These are phyloP conservation scores for Rallus crepitans DNA, from an alignment of 2,797 vertebrate species.

Conservation along the genomic window DNA sequence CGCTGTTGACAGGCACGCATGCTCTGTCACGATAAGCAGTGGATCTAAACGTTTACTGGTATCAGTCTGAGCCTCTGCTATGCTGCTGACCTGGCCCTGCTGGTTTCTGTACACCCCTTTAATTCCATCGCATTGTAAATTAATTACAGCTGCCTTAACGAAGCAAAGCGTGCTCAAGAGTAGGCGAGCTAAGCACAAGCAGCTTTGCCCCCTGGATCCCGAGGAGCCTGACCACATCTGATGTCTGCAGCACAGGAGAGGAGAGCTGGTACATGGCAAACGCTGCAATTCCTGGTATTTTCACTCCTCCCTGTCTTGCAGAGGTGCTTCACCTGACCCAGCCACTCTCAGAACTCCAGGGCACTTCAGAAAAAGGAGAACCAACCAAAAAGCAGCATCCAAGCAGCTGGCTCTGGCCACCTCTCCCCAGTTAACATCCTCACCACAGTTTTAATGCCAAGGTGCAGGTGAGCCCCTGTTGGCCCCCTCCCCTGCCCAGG, in stretches of 20 bases:
- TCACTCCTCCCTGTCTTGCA: too few species aligned
- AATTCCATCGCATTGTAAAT: neutral
- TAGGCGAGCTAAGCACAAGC: too few species aligned
- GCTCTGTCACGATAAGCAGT: neutral
- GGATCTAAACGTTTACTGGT: neutral
- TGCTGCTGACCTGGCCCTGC: neutral
- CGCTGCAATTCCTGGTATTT: rapidly evolving
- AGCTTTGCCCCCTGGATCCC: too few species aligned
- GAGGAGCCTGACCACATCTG: rapidly evolving
- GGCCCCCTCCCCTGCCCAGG: too few species aligned
- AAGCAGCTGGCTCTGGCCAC: neutral
- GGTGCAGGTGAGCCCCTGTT: too few species aligned
- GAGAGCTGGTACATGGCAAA: neutral
- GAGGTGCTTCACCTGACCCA: rapidly evolving
- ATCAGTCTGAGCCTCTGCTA: neutral
- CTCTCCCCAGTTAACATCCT: neutral
- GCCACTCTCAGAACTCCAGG: neutral
- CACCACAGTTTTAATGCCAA: neutral
- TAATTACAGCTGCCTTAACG: neutral
- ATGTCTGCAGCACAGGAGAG: neutral
- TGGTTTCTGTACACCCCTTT: neutral
- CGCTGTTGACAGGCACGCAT: too few species aligned
- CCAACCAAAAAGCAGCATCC: neutral
- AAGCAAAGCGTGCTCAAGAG: neutral
- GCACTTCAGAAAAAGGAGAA: neutral